Evolutionary conservation across 2,797 vertebrate genomes (phyloP).

Genomic region (Argyrosomus regius): DNA sequence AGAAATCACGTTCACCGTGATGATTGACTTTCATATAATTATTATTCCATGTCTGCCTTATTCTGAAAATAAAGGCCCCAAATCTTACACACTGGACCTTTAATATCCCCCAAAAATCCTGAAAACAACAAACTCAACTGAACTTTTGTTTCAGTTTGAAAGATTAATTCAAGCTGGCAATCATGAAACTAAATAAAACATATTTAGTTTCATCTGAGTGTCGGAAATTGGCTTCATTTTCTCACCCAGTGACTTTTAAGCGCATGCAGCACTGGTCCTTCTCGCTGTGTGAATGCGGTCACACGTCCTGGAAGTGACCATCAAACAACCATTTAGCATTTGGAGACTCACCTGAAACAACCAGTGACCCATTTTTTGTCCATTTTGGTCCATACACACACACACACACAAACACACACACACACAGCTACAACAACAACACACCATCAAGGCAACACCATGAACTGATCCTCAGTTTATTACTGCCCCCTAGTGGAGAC

Average conservation of each 20-base stretch:
- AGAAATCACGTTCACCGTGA: background rate
- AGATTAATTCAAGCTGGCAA: background rate
- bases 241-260: background rate
- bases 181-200: background rate
- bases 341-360: constrained; percentile 35
- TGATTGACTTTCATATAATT: background rate
- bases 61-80: too few relatives aligned
- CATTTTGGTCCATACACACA: background rate
- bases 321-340: constrained; percentile 36
- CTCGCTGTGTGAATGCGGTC: constrained; percentile 6
- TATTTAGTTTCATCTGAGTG: background rate
- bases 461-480: constrained; percentile 27
- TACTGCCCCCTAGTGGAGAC: constrained; percentile 70
- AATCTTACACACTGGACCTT: too few relatives aligned
- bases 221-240: constrained; percentile 3
- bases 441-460: background rate
- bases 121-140: too few relatives aligned
- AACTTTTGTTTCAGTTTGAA: background rate
- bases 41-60: too few relatives aligned
- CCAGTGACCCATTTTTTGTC: constrained; percentile 18
- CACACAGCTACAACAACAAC: constrained; percentile 7
- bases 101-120: too few relatives aligned
- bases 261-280: background rate
- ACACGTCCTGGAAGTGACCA: constrained; percentile 8
- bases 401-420: background rate